phyloP scores from a whole-genome alignment of 2,113 vertebrate species.

The Hippocampus comes region DNA sequence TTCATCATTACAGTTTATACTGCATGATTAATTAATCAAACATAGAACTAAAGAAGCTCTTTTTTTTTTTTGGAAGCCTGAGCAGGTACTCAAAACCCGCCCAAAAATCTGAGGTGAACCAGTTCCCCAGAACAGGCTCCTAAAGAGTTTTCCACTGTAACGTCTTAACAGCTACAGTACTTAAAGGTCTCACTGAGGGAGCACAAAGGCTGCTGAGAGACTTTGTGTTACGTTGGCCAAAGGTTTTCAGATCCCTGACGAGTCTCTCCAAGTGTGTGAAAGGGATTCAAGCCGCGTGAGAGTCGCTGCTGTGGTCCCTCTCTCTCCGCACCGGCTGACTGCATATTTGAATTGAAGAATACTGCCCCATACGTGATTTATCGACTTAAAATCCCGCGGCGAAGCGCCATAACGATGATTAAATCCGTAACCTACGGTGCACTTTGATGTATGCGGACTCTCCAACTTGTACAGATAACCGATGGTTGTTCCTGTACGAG shows the following conservation, averaged over 20 bases:
- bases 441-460: not conserved
- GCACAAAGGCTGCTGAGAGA: not conserved
- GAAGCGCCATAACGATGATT: not conserved
- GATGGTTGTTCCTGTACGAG: not conserved
- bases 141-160: not conserved
- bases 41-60: not conserved
- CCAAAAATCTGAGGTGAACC: not conserved
- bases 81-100: not conserved
- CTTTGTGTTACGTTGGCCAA: conserved; percentile 17
- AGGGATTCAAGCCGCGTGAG: conserved; percentile 41
- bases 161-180: not conserved
- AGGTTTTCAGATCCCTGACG: conserved; percentile 34
- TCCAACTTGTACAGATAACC: not conserved
- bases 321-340: conserved; percentile 27
- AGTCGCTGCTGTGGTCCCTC: conserved; percentile 27
- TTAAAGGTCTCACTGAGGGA: not conserved
- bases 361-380: not conserved
- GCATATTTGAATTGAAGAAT: conserved; percentile 16
- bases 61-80: not conserved
- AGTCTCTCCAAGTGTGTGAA: conserved; percentile 45
- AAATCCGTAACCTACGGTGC: not conserved
- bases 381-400: not conserved
- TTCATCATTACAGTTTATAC: not conserved
- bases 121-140: not conserved
- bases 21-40: not conserved